phyloP scores from a whole-genome alignment of 2,797 vertebrate species.

The Anableps anableps region DNA sequence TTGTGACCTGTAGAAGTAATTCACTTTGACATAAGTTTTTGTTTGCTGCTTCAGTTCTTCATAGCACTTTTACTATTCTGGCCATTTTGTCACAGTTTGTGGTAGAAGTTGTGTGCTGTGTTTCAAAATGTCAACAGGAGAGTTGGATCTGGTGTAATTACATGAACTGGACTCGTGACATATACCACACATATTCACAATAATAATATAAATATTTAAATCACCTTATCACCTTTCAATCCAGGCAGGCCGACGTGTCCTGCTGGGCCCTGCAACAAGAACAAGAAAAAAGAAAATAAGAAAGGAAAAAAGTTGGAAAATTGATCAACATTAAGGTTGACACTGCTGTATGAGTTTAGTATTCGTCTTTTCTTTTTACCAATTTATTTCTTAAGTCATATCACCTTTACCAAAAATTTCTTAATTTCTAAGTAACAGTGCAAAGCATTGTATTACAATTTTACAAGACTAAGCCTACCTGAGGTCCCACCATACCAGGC shows the following conservation, averaged over 20 bases:
- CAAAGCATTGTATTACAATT: slow-evolving; percentile 3
- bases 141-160: slow-evolving; percentile 13
- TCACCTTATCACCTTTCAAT: slow-evolving; percentile 99
- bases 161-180: slow-evolving; percentile 39
- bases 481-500: slow-evolving; percentile 88
- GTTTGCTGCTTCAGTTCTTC: neutral
- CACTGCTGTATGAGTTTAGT: neutral
- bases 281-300: slow-evolving; percentile 24
- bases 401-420: neutral
- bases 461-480: slow-evolving; percentile 78
- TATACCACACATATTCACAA: slow-evolving; percentile 74
- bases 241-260: slow-evolving; percentile 92
- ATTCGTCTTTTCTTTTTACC: neutral
- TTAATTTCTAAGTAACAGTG: neutral
- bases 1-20: neutral
- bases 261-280: slow-evolving; percentile 86
- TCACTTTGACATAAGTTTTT: neutral
- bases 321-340: neutral
- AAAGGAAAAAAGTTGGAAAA: neutral
- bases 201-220: slow-evolving; percentile 97
- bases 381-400: neutral
- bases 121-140: slow-evolving; percentile 1
- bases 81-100: neutral
- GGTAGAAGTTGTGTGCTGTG: neutral
- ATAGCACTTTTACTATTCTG: neutral